phyloP scores from a whole-genome alignment of 2,888 invertebrate genomes.

The Rhogogaster chlorosoma region DNA sequence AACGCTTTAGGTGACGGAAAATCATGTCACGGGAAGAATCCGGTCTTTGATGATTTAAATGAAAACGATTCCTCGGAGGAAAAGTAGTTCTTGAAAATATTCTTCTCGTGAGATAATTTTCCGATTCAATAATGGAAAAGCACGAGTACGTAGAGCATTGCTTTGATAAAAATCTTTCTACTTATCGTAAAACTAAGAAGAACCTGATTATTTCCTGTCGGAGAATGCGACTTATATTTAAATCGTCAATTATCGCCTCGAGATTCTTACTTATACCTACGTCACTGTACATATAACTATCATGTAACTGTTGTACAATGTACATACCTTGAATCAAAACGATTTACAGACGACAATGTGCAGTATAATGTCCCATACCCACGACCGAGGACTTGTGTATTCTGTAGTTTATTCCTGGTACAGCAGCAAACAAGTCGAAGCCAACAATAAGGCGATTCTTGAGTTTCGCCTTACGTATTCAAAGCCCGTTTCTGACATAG shows the following conservation, averaged over 20 bases:
- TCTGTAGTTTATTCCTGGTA: slow-evolving; percentile 41
- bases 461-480: slow-evolving; percentile 47
- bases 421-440: slow-evolving; percentile 18
- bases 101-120: too few relatives aligned
- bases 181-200: background rate
- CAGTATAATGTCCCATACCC: background rate
- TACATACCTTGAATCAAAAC: slow-evolving; percentile 23
- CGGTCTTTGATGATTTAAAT: too few relatives aligned
- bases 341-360: slow-evolving; percentile 27
- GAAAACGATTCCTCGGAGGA: too few relatives aligned
- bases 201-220: background rate
- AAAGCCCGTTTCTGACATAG: slow-evolving; percentile 41
- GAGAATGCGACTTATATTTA: background rate
- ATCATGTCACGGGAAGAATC: too few relatives aligned
- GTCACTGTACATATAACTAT: background rate
- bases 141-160: too few relatives aligned
- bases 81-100: too few relatives aligned
- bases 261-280: background rate
- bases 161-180: too few relatives aligned
- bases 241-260: background rate
- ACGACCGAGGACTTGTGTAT: slow-evolving; percentile 29
- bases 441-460: slow-evolving; percentile 44
- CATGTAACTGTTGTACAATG: background rate
- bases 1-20: too few relatives aligned
- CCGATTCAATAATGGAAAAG: too few relatives aligned